Conservation (phyloP, 2,113 vertebrate genomes). For the Morone saxatilis region DNA sequence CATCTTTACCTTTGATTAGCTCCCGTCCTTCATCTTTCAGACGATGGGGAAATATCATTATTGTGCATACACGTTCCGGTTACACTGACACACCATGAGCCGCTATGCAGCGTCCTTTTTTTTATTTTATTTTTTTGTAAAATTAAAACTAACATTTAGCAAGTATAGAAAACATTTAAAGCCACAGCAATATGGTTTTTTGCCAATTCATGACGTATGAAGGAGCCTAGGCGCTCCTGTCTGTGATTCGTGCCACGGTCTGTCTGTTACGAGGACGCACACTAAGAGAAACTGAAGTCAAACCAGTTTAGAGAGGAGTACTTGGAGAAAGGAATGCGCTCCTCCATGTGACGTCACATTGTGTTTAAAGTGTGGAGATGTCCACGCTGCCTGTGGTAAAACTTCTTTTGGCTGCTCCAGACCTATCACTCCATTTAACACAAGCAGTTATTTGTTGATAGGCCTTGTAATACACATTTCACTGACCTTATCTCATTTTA, state of each 20-base stretch:
- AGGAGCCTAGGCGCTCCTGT: constrained; percentile 19
- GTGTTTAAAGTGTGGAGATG: constrained; percentile 1
- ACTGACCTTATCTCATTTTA: constrained; percentile 54
- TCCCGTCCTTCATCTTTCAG: constrained; percentile 33
- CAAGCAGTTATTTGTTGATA: constrained; percentile 16
- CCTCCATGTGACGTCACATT: neutral
- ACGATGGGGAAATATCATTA: constrained; percentile 7
- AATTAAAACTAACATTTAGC: constrained; percentile 20
- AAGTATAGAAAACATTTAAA: constrained; percentile 32
- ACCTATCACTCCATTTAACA: constrained; percentile 27
- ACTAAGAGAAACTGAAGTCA: constrained; percentile 16
- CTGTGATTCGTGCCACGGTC: constrained; percentile 61
- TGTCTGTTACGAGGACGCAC: constrained; percentile 28
- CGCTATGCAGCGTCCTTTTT: constrained; percentile 63
- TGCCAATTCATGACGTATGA: constrained; percentile 52
- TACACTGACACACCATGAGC: constrained; percentile 45
- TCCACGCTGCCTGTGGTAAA: constrained; percentile 23
- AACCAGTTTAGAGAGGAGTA: neutral
- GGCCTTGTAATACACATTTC: constrained; percentile 30
- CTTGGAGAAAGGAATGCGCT: neutral
- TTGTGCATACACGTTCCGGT: constrained; percentile 66
- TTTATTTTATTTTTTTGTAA: constrained; percentile 38
- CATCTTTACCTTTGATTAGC: constrained; percentile 54
- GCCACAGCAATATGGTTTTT: constrained; percentile 40
- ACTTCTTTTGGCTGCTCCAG: constrained; percentile 41